Evolutionary conservation across 2,888 invertebrate species (phyloP).

Genomic region (Aspidapion aeneum): DNA sequence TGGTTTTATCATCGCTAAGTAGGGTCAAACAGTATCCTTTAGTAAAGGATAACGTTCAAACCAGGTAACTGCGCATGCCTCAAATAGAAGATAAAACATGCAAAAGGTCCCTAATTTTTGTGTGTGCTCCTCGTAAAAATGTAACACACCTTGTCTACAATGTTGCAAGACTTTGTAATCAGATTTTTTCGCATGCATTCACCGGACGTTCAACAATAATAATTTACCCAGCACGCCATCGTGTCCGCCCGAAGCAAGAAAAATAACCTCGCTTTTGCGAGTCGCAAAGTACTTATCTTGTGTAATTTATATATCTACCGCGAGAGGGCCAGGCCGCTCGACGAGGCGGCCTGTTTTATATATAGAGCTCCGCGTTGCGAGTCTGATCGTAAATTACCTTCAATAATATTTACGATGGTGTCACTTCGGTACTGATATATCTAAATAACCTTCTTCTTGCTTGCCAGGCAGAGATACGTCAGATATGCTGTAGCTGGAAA

Average conservation of each 20-base stretch:
- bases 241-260: background rate
- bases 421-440: conserved; percentile 44
- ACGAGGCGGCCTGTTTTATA: conserved; percentile 36
- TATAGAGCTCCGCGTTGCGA: conserved; percentile 38
- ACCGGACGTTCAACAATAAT: background rate
- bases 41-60: too few species aligned
- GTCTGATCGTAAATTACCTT: conserved; percentile 45
- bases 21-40: too few species aligned
- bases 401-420: conserved; percentile 47
- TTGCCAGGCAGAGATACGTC: conserved; percentile 22
- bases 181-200: background rate
- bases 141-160: too few species aligned
- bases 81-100: too few species aligned
- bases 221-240: background rate
- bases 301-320: conserved; percentile 33
- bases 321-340: conserved; percentile 29
- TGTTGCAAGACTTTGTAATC: too few species aligned
- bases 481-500: too few species aligned
- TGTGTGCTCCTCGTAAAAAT: too few species aligned
- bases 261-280: background rate
- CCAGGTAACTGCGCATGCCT: too few species aligned
- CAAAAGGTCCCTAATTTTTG: too few species aligned
- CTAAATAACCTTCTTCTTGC: conserved; percentile 37
- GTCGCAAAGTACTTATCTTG: background rate
- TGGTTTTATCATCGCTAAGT: too few species aligned